Evolutionary conservation across 1,140 invertebrate species (phyloP).

Genomic region (Drosophila insularis): DNA sequence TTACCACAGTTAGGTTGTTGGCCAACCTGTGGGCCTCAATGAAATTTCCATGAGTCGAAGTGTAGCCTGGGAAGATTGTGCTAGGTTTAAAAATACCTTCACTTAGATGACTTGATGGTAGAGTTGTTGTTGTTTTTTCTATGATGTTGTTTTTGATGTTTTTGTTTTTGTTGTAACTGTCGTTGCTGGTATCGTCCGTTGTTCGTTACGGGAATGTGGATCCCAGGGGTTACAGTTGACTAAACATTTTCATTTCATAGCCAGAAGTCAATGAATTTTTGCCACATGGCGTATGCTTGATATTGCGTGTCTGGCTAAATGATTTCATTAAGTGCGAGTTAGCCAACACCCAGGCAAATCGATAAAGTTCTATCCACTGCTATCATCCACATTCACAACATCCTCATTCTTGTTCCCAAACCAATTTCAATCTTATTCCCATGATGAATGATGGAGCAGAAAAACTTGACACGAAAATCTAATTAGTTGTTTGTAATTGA

Average conservation of each 20-base stretch:
- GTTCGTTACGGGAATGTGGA: not conserved
- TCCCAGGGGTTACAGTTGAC: conserved; percentile 66
- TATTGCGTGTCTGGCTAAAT: conserved; percentile 66
- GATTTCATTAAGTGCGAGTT: conserved; percentile 68
- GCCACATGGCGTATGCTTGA: conserved; percentile 70
- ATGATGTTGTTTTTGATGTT: conserved; percentile 30
- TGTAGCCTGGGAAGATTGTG: not conserved
- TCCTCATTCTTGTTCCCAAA: not conserved
- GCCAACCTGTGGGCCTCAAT: conserved; percentile 49
- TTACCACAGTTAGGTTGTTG: conserved; percentile 64
- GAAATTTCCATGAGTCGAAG: conserved; percentile 49
- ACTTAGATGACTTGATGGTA: conserved; percentile 19
- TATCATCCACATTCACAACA: not conserved
- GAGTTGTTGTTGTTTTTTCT: conserved; percentile 16
- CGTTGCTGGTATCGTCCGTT: not conserved
- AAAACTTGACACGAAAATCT: conserved; percentile 25
- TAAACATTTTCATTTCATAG: conserved; percentile 75
- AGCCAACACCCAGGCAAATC: conserved; percentile 42
- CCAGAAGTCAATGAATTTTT: conserved; percentile 75
- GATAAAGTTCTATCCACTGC: conserved; percentile 25
- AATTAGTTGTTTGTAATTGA: conserved; percentile 49
- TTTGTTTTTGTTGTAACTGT: conserved; percentile 1
- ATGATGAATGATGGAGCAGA: not conserved
- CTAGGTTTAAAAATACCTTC: conserved; percentile 62
- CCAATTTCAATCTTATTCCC: not conserved